phyloP scores from a whole-genome alignment of 2,113 vertebrate genomes.

The Columba janthina region DNA sequence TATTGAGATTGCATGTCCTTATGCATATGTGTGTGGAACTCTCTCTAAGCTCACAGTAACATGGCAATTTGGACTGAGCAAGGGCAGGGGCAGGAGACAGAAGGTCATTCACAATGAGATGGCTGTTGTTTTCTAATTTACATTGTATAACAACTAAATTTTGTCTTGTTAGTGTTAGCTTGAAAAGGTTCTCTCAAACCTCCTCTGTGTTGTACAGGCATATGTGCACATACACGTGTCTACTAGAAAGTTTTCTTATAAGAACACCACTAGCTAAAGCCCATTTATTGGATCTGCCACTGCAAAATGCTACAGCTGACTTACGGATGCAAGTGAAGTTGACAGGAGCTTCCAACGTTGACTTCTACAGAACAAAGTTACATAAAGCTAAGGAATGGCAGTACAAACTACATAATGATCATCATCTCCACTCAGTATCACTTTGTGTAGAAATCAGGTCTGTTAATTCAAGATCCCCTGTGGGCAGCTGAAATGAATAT shows the following conservation, averaged over 20 bases:
- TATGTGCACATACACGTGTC: fast-evolving
- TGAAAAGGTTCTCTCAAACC: background rate
- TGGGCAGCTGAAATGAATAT: background rate
- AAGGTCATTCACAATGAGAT: background rate
- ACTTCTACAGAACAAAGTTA: background rate
- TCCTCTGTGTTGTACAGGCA: background rate
- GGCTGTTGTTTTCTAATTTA: background rate
- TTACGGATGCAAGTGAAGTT: background rate
- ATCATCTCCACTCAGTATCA: background rate
- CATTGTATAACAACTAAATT: background rate
- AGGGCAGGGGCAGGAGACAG: background rate
- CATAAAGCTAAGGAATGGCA: background rate
- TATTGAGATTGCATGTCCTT: background rate
- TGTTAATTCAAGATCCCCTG: background rate
- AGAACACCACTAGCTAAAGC: background rate
- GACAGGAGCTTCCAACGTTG: background rate
- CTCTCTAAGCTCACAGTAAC: background rate
- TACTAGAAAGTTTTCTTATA: background rate
- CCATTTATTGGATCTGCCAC: background rate
- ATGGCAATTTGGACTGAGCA: background rate
- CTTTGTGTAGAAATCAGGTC: background rate
- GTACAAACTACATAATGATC: background rate
- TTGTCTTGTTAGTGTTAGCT: background rate
- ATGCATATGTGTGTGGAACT: background rate
- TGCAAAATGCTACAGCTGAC: background rate